Evolutionary conservation across 2,113 vertebrate genomes (phyloP), one percentile per base, ranked within the genome.

Genomic region (Acanthochromis polyacanthus): DNA sequence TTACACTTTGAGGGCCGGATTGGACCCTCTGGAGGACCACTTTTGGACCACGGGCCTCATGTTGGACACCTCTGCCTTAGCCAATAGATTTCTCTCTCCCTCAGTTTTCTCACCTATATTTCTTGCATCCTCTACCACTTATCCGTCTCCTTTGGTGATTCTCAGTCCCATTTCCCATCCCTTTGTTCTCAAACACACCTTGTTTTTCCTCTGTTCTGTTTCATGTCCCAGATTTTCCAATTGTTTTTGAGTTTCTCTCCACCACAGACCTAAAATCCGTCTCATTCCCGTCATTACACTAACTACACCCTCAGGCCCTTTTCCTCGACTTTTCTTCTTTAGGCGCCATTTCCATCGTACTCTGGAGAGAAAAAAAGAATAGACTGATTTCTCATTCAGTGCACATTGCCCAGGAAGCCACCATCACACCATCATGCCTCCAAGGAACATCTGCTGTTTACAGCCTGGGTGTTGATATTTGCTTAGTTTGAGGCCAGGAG

Each of bases 101-200:
- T 63, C 28, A 3, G 1, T 72, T 76, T 81, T 30, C 43, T 72
- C 62, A 73, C 57, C 53, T 53, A 50, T 53, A 25, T n/a, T 0
- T 64, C 51, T 78, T 10, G 66, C 74, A 71, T 4, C 11, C 51
- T 57, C 68, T 52, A 23, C 53, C 64, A 56, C 62, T 64, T 53
- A n/a, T 32, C n/a, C 43, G 22, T 58, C 23, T 36, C 36, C 40
- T 57, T 55, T 60, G 57, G 43, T 78, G 25, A 36, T 50, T 58
- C 10, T 43, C 20, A 10, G 11, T 30, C n/a, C 28, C 14, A 46
- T 59, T 80, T 56, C 8, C 43, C 46, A 65, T 3, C 10, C 53
- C 17, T 4, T 11, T 55, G 10, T 48, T 62, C 10, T 67, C 15
- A 16, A 22, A 46, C 23, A 51, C 1, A 25, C 43, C 16, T 32